These are phyloP conservation scores for Hoplostethus atlanticus DNA, from an alignment of 2,797 vertebrate species.

Conservation along the genomic window DNA sequence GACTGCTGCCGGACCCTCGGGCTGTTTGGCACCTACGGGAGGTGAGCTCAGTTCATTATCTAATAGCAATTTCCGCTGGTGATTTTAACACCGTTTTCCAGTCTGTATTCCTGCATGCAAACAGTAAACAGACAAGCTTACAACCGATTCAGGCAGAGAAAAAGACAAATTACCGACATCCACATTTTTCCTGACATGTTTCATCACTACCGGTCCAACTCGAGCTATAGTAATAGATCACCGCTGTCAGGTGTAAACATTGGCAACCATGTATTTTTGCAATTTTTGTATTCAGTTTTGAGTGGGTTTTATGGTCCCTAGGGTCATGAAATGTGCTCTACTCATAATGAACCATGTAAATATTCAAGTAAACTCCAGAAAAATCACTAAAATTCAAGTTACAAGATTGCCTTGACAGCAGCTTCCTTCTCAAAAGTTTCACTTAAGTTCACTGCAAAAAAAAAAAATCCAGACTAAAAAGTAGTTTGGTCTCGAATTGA, in stretches of 20 bases:
- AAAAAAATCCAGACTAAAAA: not conserved
- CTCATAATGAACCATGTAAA: slow-evolving; percentile 44
- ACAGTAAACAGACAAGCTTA: slow-evolving; percentile 57
- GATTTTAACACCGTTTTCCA: slow-evolving; percentile 34
- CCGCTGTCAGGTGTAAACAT: slow-evolving; percentile 23
- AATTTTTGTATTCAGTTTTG: slow-evolving; percentile 22
- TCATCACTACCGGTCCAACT: slow-evolving; percentile 6
- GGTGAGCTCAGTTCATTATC: slow-evolving; percentile 78
- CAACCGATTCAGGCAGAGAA: slow-evolving; percentile 26
- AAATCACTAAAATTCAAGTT: slow-evolving; percentile 26
- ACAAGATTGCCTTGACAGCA: slow-evolving; percentile 3
- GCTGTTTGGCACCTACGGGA: slow-evolving; percentile 74
- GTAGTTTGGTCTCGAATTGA: too few species aligned
- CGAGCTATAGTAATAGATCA: slow-evolving; percentile 18
- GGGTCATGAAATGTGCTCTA: slow-evolving; percentile 25
- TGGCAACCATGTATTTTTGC: not conserved
- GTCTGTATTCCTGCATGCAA: slow-evolving; percentile 54
- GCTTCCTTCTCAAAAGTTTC: slow-evolving; percentile 13
- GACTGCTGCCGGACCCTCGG: slow-evolving; percentile 73
- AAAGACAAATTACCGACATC: slow-evolving; percentile 34
- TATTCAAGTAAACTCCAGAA: slow-evolving; percentile 42
- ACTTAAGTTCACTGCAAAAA: not conserved
- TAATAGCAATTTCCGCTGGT: slow-evolving; percentile 71
- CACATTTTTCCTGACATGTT: slow-evolving; percentile 20
- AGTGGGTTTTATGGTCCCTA: slow-evolving; percentile 36